Conservation (phyloP, 2,113 vertebrate species). For the Dasyprocta punctata region DNA sequence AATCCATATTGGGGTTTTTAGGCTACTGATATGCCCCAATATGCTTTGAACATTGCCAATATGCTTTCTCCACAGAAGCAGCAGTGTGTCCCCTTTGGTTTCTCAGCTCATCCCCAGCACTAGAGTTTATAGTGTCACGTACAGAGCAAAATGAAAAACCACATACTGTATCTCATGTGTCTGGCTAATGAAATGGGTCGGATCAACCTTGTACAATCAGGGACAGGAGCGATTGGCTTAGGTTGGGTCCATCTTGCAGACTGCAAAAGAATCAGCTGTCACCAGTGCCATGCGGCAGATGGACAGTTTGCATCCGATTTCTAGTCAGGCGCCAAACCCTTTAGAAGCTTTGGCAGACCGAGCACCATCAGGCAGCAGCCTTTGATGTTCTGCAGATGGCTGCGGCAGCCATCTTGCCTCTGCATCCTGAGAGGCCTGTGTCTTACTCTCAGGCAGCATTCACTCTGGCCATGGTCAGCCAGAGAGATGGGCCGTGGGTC, state of each 20-base stretch:
- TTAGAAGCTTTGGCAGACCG: constrained; percentile 92
- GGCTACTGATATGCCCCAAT: constrained; percentile 91
- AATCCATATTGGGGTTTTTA: constrained; percentile 91
- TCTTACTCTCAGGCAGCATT: constrained; percentile 81
- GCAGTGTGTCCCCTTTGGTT: constrained; percentile 88
- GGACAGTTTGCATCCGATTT: constrained; percentile 93
- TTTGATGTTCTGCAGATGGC: constrained; percentile 91
- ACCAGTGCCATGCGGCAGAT: constrained; percentile 91
- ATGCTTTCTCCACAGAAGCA: constrained; percentile 90
- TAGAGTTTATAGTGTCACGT: constrained; percentile 88
- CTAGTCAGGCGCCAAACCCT: constrained; percentile 90
- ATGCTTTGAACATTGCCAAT: constrained; percentile 92
- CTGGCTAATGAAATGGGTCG: constrained; percentile 89
- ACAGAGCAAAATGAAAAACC: constrained; percentile 86
- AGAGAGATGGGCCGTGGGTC: neutral
- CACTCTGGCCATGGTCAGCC: constrained; percentile 53
- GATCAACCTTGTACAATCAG: constrained; percentile 90
- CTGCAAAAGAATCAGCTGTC: constrained; percentile 92
- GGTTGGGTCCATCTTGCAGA: constrained; percentile 90
- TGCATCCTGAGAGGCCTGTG: constrained; percentile 75
- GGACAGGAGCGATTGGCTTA: constrained; percentile 88
- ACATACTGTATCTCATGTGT: constrained; percentile 87
- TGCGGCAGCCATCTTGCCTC: constrained; percentile 86
- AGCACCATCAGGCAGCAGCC: constrained; percentile 89
- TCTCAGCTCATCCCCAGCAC: constrained; percentile 85